These are phyloP conservation scores for Adelosebastes latens DNA, from an alignment of 2,797 vertebrate genomes.

Conservation along the genomic window DNA sequence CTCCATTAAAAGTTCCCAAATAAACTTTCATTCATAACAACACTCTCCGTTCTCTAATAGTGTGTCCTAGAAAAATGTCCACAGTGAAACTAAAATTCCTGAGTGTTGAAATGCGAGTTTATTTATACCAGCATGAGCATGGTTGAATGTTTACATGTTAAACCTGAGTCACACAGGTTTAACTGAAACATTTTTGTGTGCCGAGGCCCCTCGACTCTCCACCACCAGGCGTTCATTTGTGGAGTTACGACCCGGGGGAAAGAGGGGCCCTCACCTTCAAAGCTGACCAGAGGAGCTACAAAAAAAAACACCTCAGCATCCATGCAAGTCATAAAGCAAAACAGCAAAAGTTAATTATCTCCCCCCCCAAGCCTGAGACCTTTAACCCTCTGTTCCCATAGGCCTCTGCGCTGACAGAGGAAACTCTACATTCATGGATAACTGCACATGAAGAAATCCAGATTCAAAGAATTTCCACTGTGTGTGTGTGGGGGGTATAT, in stretches of 20 bases:
- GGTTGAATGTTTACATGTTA: conserved; percentile 40
- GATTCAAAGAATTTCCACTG: conserved; percentile 49
- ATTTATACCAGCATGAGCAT: conserved; percentile 10
- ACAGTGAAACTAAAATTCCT: background rate
- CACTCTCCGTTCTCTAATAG: background rate
- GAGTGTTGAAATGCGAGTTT: background rate
- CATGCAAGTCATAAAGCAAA: conserved; percentile 67
- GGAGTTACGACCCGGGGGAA: conserved; percentile 58
- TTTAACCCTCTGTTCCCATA: conserved; percentile 63
- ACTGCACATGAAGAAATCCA: conserved; percentile 65
- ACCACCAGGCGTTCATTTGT: conserved; percentile 61
- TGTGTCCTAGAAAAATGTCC: background rate
- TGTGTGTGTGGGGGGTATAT: conserved; percentile 46
- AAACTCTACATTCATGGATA: conserved; percentile 65
- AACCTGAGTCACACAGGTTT: conserved; percentile 25
- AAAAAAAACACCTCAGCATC: conserved; percentile 41
- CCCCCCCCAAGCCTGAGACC: conserved; percentile 43
- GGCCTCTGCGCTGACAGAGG: conserved; percentile 54
- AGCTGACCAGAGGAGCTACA: conserved; percentile 46
- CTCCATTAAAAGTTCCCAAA: background rate
- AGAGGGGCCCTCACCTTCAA: conserved; percentile 69
- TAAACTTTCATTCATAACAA: conserved; percentile 1
- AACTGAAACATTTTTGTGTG: conserved; percentile 46
- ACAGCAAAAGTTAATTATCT: conserved; percentile 56
- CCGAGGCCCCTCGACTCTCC: conserved; percentile 41